Conservation (phyloP, 92 coral and sea anemone genomes). For the Hydrozoanthus gracilis region DNA sequence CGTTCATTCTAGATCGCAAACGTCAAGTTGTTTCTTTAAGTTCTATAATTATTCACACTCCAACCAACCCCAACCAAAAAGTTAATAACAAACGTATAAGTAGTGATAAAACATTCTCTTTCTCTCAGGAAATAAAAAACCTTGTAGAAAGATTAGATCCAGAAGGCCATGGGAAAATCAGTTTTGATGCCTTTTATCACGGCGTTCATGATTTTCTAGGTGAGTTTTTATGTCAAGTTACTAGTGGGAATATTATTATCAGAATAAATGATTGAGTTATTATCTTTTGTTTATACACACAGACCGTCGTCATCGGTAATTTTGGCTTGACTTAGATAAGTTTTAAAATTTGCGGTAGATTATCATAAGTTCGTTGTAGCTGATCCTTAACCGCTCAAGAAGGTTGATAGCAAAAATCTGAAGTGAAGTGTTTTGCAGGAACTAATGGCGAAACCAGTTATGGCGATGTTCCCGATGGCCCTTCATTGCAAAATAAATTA, state of each 20-base stretch:
- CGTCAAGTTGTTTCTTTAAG: not conserved
- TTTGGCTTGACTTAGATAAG: not conserved
- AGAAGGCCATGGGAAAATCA: conserved; percentile 85
- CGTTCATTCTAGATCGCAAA: not conserved
- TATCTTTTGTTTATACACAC: conserved; percentile 10
- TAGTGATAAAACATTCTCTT: not conserved
- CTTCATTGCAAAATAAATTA: conserved; percentile 37
- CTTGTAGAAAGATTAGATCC: conserved; percentile 90
- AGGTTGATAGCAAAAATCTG: not conserved
- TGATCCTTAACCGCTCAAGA: not conserved
- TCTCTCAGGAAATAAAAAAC: conserved; percentile 81
- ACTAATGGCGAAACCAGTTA: conserved; percentile 29
- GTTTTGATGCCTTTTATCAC: conserved; percentile 90
- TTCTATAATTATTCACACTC: not conserved
- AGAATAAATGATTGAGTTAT: not conserved
- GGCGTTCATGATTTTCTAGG: conserved; percentile 95
- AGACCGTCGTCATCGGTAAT: conserved; percentile 16
- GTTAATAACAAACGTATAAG: not conserved
- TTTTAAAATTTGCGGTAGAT: conserved; percentile 21
- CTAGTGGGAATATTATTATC: not conserved
- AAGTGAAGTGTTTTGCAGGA: conserved; percentile 28
- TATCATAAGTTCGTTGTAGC: conserved; percentile 40
- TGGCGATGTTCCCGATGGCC: conserved; percentile 53
- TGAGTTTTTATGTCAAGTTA: conserved; percentile 21
- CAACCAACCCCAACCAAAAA: not conserved